phyloP scores from a whole-genome alignment of 2,888 invertebrate species.

The Strigamia transsilvanica region DNA sequence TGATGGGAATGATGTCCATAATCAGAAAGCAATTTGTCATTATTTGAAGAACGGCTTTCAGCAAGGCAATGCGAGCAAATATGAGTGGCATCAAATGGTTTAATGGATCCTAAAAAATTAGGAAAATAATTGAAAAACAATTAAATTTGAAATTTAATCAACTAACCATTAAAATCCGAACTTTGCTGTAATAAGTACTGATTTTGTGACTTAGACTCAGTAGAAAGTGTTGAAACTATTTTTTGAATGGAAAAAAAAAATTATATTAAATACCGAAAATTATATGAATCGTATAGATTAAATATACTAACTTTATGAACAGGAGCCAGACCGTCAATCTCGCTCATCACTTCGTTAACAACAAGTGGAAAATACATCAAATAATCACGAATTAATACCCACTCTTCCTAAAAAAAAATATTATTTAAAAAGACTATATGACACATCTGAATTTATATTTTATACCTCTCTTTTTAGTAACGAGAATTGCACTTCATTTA shows the following conservation, averaged over 20 bases:
- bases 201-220: constrained; percentile 6
- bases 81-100: constrained; percentile 2
- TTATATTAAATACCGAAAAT: background rate
- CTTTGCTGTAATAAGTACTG: constrained; percentile 31
- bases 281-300: background rate
- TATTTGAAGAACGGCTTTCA: constrained; percentile 25
- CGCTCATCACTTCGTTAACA: background rate
- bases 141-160: background rate
- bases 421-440: no score
- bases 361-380: background rate
- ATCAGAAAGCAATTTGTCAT: constrained; percentile 24
- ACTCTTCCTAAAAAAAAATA: constrained; percentile 23
- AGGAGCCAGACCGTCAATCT: background rate
- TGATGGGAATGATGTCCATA: constrained; percentile 27
- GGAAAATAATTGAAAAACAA: background rate
- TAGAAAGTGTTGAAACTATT: constrained; percentile 24
- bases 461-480: background rate
- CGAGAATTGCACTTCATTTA: background rate
- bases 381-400: constrained; percentile 10
- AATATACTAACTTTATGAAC: background rate
- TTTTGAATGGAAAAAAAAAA: background rate
- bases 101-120: background rate
- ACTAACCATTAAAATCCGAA: constrained; percentile 27
- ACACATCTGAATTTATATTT: background rate
- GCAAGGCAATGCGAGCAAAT: background rate